Base-by-base conservation (phyloP, 1,140 invertebrate genomes). In the Pteromalus puparum region DNA sequence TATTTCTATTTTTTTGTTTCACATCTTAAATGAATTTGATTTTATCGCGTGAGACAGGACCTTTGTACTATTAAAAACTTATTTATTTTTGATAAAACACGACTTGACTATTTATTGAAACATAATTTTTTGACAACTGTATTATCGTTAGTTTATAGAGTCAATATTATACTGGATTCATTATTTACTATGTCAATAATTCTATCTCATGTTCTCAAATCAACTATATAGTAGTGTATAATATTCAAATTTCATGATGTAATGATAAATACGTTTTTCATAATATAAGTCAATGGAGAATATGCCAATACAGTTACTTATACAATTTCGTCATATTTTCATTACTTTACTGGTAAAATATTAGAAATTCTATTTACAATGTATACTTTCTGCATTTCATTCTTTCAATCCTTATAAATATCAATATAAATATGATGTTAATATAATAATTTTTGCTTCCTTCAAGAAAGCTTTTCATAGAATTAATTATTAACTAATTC, bases 301-400 rank as follows among this genome's bases (percentile, higher is more conserved):
- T 53, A n/a, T 61, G 21, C 18, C 53, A n/a, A 61, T 21, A 61
- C 53, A n/a, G 18, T 61, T 6, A 18, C 3, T 53, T 53, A 53
- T 21, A 61, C 1, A 21, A 21, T 61, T 61, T n/a, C 53, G 18
- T 61, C 53, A 61, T 61, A 21, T 6, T 61, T 61, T 42, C 4
- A n/a, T 38, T n/a, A 42, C 34, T 26, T 77, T 18, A 34, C 28
- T 65, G n/a, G 30, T 73, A 73, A 78, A 83, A 73, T 53, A 26
- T 83, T 61, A 72, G 13, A 83, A 48, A 38, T 73, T 38, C 70
- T 83, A 83, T 83, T 78, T 83, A 83, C 82, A 83, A 38, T 76
- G 42, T 72, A 76, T 83, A 83, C 75, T 83, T 83, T 83, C 82
- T 72, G 82, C 18, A 73, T 78, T 83, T 70, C 18, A 73, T 21